A percentile compares a stretch with the other conserved stretches of the same genome.
Conservation (phyloP, 2,797 vertebrate genomes). For the Gouania willdenowi region DNA sequence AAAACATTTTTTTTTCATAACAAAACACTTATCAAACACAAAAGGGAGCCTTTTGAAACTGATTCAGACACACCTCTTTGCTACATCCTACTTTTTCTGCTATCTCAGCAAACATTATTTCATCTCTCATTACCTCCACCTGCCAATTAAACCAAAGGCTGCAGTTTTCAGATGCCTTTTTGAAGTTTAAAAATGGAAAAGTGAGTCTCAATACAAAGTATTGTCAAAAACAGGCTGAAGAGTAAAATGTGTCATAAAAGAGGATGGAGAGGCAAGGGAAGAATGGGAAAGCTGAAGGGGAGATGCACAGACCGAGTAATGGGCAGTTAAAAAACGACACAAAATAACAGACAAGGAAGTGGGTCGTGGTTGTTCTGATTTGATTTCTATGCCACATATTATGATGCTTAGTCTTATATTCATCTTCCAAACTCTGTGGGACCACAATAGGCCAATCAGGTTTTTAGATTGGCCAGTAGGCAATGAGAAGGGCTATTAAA, state of each 20-base stretch:
- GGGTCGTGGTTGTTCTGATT: slow-evolving; percentile 68
- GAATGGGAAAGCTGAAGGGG: neutral
- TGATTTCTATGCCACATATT: slow-evolving; percentile 73
- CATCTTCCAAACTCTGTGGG: slow-evolving; percentile 65
- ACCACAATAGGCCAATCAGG: slow-evolving; percentile 61
- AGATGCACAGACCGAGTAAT: slow-evolving; percentile 7
- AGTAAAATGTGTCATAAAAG: no score
- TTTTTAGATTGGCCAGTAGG: slow-evolving; percentile 77
- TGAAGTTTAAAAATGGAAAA: slow-evolving; percentile 54
- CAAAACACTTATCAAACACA: slow-evolving; percentile 26
- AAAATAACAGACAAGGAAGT: slow-evolving; percentile 14
- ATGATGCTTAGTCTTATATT: slow-evolving; percentile 73
- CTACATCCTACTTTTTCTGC: slow-evolving; percentile 19
- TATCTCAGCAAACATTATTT: slow-evolving; percentile 10
- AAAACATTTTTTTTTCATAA: slow-evolving; percentile 37
- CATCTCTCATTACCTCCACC: slow-evolving; percentile 43
- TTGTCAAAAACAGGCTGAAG: slow-evolving; percentile 26
- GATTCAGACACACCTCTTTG: neutral
- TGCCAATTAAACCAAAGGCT: slow-evolving; percentile 54
- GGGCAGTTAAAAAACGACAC: slow-evolving; percentile 35
- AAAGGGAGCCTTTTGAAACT: slow-evolving; percentile 7
- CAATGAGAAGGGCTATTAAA: slow-evolving; percentile 76
- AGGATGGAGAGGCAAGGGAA: slow-evolving; percentile 4
- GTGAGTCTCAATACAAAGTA: slow-evolving; percentile 38
- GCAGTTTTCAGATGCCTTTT: slow-evolving; percentile 55